Evolutionary conservation across 30 jellyfish, hydroid and myxozoan species (phyloP), one percentile per base, ranked within the genome.

Genomic region (Aurelia aurita complex sp. Pacific): DNA sequence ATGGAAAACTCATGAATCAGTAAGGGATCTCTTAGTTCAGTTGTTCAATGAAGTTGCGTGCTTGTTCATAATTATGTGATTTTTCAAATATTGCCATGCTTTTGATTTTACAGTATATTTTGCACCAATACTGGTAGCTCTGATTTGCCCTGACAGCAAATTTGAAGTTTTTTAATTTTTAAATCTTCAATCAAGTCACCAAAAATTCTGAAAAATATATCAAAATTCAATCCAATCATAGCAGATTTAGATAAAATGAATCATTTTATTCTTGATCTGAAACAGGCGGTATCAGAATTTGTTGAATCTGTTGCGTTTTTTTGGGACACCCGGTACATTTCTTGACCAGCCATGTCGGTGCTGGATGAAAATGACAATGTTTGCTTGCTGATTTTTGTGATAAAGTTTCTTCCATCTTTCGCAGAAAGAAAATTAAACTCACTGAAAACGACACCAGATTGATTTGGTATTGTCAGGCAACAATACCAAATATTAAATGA

Each of bases 291-390:
- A 36, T 70, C 70, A 23, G 29, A 23, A 23, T 23, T 23, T 23
- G 29, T 23, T 23, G 29, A 23, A 23, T 23, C 29, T 23, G 7
- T 59, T 34, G 73, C 76, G 15, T 55, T 23, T 23, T 23, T 23
- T 23, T 23, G 29, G 29, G 29, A 23, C 29, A 23, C 29, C 29
- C 29, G 29, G 29, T 23, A 23, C 29, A 23, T 23, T 23, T 23
- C 29, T 23, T 23, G 29, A 23, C 29, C 29, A 23, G 79, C 69
- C 76, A 83, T 64, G 80, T 69, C 63, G 88, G 80, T 32, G 74
- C 82, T 69, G 88, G 92, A 60, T 83, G 88, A 54, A 83, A 80
- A 68, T 55, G 88, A 71, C 88, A 83, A 59, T 35, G 68, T 73
- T 70, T 83, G 36, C 82, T 69, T 72, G 88, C 68, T 69, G 88